Base-by-base conservation (phyloP, 2,113 vertebrate genomes). In the Crotalus viridis region DNA sequence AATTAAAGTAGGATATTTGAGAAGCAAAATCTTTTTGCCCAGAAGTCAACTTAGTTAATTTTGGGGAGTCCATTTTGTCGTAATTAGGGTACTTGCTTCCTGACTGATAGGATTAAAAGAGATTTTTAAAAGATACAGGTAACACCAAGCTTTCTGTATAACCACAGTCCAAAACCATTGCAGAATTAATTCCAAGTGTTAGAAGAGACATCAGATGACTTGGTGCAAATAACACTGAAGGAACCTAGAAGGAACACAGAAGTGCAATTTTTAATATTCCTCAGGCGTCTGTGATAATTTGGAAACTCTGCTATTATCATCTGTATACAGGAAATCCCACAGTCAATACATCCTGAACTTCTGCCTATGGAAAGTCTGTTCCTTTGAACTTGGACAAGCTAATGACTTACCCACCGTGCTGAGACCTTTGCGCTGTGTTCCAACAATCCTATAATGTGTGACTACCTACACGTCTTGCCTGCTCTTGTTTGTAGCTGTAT, bases 81-180 rank as follows among this genome's bases (percentile, higher is more conserved):
- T 13, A 1, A 22, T 17, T 89, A 21, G 7, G 22, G 95, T 39
- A 81, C 39, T 52, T 87, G 85, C 10, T 15, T 54, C 10, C 85
- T 6, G 10, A 5, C 21, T 28, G 19, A 17, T 5, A 52, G 13
- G 8, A 17, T 46, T 17, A 51, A 59, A 26, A 46, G 21, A 12
- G 19, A 22, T 89, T 43, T 43, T 56, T 15, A 94, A 98, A 99
- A 98, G 99, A 99, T 99, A 99, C 99, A 94, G 99, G 99, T 88
- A 99, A 97, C 95, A 99, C 99, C 91, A 99, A 97, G 0, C 99
- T 99, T 96, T 99, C 99, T 33, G 98, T 98, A 95, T 99, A 98
- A 56, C 99, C 99, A 93, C 99, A 99, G 96, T 99, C 99, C 95
- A 99, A 98, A 93, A 99, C 99, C 96, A 99, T 98, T 28, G 98